Base-by-base conservation (phyloP, 2,797 vertebrate species). In the Pempheris klunzingeri region DNA sequence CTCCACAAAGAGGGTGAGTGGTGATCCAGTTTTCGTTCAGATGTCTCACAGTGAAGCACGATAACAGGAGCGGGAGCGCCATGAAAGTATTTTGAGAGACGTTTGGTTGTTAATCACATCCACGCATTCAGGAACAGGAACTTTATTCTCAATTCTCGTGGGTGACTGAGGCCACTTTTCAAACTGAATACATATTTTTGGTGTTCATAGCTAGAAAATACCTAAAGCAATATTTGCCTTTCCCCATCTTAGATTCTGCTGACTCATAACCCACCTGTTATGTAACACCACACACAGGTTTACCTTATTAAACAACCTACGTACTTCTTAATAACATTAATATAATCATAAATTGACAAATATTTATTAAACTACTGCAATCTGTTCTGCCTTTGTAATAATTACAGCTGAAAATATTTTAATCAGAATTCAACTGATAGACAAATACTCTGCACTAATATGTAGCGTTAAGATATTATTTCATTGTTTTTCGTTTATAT, bases 131-230 rank as follows among this genome's bases (percentile, higher is more conserved):
- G 24, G 38, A n/a, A 63, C 38, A 41, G 17, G 22, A 53, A 26
- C 57, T 71, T 66, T 80, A 54, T 24, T 59, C 50, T 71, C 1
- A 0, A 49, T 72, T 54, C 52, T 73, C 0, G 5, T 57, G 30
- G 14, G 24, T 60, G 24, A 70, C 54, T 15, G 41, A 67, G 64
- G 58, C 54, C 32, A 68, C 49, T 52, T 77, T 72, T 20, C 39
- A 47, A 78, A 55, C 26, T 61, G 41, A 63, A 60, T 22, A 12
- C 38, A 55, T 46, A 10, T 62, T 57, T 71, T 53, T 60, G 49
- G 66, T 78, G 55, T 69, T 68, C 26, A 68, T 30, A 62, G 57
- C 39, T 68, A 38, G 5, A 83, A 68, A 77, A 77, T 32, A 77
- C 44, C 55, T 28, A 22, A 65, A 78, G 52, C 41, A 67, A 28